A percentile compares a stretch with the other conserved stretches of the same genome.
phyloP scores from a whole-genome alignment of 2,113 vertebrate genomes.

The Chitala chitala region DNA sequence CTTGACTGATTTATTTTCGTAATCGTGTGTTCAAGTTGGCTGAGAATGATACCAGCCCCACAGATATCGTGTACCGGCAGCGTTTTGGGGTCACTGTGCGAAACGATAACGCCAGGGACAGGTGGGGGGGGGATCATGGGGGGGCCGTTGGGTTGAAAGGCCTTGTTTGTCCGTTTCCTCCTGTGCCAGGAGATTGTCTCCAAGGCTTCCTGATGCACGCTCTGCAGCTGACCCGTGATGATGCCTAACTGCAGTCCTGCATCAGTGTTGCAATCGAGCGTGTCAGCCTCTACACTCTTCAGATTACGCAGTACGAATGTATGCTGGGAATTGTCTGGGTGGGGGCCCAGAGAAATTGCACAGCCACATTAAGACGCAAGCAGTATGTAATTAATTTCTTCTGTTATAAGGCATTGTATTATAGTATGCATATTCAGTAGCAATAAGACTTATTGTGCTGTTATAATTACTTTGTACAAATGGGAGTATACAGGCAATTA shows the following conservation, averaged over 20 bases:
- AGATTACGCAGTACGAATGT: no score
- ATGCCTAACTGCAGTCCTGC: background rate
- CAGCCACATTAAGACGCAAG: background rate
- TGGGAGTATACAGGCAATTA: no score
- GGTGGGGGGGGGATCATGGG: no score
- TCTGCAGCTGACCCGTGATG: no score
- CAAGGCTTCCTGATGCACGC: background rate
- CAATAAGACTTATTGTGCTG: no score
- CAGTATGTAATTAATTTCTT: background rate
- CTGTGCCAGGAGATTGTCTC: background rate
- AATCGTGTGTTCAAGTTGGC: background rate
- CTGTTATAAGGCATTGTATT: background rate
- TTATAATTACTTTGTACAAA: no score
- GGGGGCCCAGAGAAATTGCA: background rate
- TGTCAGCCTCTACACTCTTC: no score
- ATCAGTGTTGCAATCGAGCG: no score
- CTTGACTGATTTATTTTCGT: no score
- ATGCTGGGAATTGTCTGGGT: background rate
- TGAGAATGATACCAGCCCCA: background rate
- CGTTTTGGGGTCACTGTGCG: constrained; percentile 1
- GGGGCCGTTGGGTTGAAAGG: no score
- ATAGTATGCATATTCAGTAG: background rate
- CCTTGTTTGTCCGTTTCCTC: background rate
- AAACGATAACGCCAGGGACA: no score
- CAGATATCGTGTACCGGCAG: background rate